Evolutionary conservation across 2,113 vertebrate species (phyloP).

Genomic region (Sarotherodon lohbergeri): DNA sequence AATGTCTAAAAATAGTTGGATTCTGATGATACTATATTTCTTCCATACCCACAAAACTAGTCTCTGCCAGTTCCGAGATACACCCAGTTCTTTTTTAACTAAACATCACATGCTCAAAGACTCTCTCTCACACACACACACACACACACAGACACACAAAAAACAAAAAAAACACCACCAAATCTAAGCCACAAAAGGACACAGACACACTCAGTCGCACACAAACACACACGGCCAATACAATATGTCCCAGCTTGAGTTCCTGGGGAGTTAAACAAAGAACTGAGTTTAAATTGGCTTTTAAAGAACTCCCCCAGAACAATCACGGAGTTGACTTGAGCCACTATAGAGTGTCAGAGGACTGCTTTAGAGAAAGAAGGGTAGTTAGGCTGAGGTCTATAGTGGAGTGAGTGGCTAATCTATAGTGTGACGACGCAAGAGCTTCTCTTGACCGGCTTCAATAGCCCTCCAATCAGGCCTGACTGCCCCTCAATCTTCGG

Average conservation of each 20-base stretch:
- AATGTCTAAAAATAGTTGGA: too few species aligned
- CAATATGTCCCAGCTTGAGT: slow-evolving; percentile 30
- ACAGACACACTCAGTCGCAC: neutral
- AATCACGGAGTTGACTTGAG: slow-evolving; percentile 45
- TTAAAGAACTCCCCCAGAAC: slow-evolving; percentile 56
- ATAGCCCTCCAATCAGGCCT: slow-evolving; percentile 47
- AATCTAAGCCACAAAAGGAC: too few species aligned
- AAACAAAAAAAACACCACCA: too few species aligned
- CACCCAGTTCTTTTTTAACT: too few species aligned
- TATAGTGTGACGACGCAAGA: slow-evolving; percentile 48
- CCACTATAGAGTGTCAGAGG: slow-evolving; percentile 42
- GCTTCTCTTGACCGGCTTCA: slow-evolving; percentile 42
- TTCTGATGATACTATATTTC: too few species aligned
- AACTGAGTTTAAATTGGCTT: slow-evolving; percentile 59
- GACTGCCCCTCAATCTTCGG: slow-evolving; percentile 51
- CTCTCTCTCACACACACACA: too few species aligned
- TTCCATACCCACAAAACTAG: too few species aligned
- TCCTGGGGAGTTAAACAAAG: slow-evolving; percentile 61
- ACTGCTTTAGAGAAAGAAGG: slow-evolving; percentile 44
- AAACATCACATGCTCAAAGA: too few species aligned
- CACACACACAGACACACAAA: too few species aligned
- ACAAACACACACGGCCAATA: slow-evolving; percentile 7
- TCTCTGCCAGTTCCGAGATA: too few species aligned
- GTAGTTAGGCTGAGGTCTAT: slow-evolving; percentile 34
- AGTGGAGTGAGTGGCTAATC: slow-evolving; percentile 58